Base-by-base conservation (phyloP, 2,797 vertebrate genomes). In the Poeciliopsis turneri region DNA sequence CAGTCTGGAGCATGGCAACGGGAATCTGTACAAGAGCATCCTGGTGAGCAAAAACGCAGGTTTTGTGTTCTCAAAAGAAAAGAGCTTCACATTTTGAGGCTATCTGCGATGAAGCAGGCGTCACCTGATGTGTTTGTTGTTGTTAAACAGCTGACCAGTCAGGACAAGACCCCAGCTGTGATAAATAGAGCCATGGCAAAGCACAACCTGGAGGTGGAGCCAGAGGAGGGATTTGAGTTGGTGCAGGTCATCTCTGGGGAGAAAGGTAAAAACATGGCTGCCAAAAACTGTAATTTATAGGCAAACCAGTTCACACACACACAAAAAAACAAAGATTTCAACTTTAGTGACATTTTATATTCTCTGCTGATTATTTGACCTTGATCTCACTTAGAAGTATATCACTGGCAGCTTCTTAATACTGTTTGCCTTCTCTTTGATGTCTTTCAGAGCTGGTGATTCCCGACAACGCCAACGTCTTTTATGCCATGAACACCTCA, bases 21-120 rank as follows among this genome's bases (percentile, higher is more conserved):
- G 96, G 25, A 99, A 98, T 45, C 95, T 98, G 88, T 99, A 99
- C 95, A 98, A 98, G 93, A 99, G 97, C 94, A 98, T 99, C 73
- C 79, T 99, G 97, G 98, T 99, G 82, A 92, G 94, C 78, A 57
- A 18, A 23, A 1, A 59, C 16, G 1, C 53, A 33, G 45, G 45
- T 59, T 71, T 72, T 20, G 78, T 51, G 28, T 16, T 70, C 43
- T 45, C 5, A 20, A 13, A 74, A 74, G 39, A 25, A 11, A 45
- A 11, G 6, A 1, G 15, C 1, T 30, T 72, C 23, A 46, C 0
- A 36, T 57, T 53, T 68, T 13, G 3, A 43, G 20, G 5, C 1
- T 0, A 3, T 74, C 64, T 20, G 20, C 6, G 16, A 68, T 53
- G 49, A 75, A 78, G 5, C 2, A 4, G 7, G 2, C 18, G 3